Conservation (phyloP, 1,140 invertebrate species). For the Triops cancriformis region DNA sequence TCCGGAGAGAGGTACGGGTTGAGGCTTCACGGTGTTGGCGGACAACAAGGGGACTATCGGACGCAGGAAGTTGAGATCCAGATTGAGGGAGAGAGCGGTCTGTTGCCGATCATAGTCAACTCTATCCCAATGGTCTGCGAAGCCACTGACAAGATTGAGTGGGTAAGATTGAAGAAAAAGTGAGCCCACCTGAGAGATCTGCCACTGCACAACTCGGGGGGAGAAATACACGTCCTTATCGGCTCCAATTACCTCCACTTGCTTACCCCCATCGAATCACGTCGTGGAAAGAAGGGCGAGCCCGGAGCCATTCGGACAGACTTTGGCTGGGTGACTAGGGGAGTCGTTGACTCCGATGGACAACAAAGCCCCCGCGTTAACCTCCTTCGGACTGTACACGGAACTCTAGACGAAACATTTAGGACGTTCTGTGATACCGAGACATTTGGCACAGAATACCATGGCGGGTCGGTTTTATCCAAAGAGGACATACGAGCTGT, state of each 20-base stretch:
- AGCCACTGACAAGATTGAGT: background rate
- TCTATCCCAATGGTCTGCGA: background rate
- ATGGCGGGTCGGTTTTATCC: background rate
- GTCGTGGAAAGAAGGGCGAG: too few species aligned
- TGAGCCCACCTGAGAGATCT: conserved; percentile 5
- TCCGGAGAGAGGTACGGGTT: background rate
- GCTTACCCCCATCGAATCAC: background rate
- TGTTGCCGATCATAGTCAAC: background rate
- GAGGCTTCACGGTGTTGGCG: background rate
- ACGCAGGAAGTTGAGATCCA: background rate
- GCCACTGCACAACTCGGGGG: too few species aligned
- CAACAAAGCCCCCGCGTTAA: background rate
- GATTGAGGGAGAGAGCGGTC: background rate
- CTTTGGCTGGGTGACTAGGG: background rate
- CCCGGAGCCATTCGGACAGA: too few species aligned
- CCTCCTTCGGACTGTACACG: background rate
- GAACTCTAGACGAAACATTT: background rate
- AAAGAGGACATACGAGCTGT: background rate
- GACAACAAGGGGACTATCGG: background rate
- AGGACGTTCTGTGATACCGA: conserved; percentile 21
- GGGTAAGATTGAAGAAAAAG: background rate
- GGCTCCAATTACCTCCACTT: background rate
- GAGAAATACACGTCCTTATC: background rate
- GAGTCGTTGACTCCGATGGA: background rate
- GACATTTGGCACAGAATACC: conserved; percentile 17